Percentiles rank a stretch among this genome's conserved stretches.
These are phyloP conservation scores for Hippoglossus stenolepis DNA, from an alignment of 2,113 vertebrate species.

Conservation along the genomic window DNA sequence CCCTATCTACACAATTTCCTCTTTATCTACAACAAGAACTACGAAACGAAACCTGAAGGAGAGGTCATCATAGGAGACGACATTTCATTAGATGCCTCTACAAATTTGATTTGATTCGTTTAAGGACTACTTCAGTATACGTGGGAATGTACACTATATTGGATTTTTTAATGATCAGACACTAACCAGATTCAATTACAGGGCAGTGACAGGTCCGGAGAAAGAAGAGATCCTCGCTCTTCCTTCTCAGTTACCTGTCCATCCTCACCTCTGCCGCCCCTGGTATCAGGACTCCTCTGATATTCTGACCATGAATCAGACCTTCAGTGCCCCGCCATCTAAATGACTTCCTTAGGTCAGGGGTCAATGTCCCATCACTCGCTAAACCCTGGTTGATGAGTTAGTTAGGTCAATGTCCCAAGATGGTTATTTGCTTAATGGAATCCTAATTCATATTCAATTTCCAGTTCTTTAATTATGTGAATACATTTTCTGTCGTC, in stretches of 20 bases:
- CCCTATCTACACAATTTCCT: conserved; percentile 10
- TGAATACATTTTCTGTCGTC: conserved; percentile 1
- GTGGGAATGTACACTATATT: neutral
- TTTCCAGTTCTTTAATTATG: conserved; percentile 26
- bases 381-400: conserved; percentile 54
- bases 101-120: too few species aligned
- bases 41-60: conserved; percentile 24
- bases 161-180: conserved; percentile 9
- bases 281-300: conserved; percentile 64
- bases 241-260: conserved; percentile 68
- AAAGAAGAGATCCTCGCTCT: conserved; percentile 36
- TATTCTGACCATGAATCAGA: conserved; percentile 71
- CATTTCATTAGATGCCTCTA: neutral
- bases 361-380: conserved; percentile 74
- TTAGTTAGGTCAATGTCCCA: conserved; percentile 46
- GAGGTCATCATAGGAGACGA: neutral
- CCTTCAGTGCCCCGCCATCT: conserved; percentile 77
- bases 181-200: neutral
- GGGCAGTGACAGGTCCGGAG: conserved; percentile 33
- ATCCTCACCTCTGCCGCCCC: conserved; percentile 61
- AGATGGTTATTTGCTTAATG: conserved; percentile 49
- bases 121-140: neutral
- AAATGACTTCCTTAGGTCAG: conserved; percentile 85
- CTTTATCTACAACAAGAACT: conserved; percentile 32
- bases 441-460: conserved; percentile 14